Evolutionary conservation across 2,113 vertebrate species (phyloP), one percentile per base, ranked within the genome.

Genomic region (Megatriorchis doriae): DNA sequence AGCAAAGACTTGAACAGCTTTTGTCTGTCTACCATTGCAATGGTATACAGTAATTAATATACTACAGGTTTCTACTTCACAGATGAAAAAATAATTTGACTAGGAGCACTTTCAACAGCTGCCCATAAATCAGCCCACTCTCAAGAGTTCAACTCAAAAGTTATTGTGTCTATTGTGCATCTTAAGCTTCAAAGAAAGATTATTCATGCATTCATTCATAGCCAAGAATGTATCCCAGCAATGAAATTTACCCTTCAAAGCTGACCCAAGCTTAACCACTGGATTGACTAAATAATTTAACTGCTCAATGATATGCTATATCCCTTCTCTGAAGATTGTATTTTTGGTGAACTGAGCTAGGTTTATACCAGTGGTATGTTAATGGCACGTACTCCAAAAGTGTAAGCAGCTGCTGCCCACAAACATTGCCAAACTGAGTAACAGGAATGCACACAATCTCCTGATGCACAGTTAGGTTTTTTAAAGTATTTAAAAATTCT

Each of bases 111-210:
- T 96, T 98, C 94, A 96, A 97, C 94, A 94, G 92, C 85, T 96
- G 95, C 88, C 96, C 95, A 89, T 96, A 97, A 97, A 97, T 97
- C 97, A 97, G 67, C 59, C 86, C 73, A 77, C 67, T 94, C 83
- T 95, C 94, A 95, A 94, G 96, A 98, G 97, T 97, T 96, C 96
- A 97, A 71, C 82, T 96, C 94, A 88, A 86, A 93, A 97, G 94
- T 95, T 96, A 89, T 92, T 95, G 83, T 96, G 96, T 94, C 96
- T 96, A 95, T 94, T 96, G 96, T 98, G 93, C 72, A 81, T 95
- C 88, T 95, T 84, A 67, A 90, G 93, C 95, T 97, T 98, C 97
- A 98, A 98, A 98, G 96, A 83, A 97, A 97, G 93, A 97, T 97
- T 97, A 97, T 97, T 97, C 92, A 95, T 95, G 93, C 92, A 96